Conservation (phyloP, 2,888 invertebrate species). For the Tetragnatha montana region DNA sequence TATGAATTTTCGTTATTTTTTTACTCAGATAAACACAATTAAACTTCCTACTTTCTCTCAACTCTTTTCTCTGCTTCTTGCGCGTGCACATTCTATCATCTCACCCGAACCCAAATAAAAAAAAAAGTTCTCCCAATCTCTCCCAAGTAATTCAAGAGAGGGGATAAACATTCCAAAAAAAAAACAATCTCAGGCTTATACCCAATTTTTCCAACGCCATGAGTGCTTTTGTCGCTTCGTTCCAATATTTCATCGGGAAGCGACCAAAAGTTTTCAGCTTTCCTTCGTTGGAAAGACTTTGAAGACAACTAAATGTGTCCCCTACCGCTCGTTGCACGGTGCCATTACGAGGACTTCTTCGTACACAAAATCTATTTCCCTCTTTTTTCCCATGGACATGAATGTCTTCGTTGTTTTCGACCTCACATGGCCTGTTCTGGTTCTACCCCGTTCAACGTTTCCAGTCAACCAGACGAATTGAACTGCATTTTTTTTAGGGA, state of each 20-base stretch:
- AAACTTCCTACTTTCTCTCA: too few species aligned
- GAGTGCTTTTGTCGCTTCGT: neutral
- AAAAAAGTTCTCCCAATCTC: neutral
- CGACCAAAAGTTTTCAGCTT: constrained; percentile 29
- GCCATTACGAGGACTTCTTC: constrained; percentile 20
- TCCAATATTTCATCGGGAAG: constrained; percentile 13
- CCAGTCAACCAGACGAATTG: neutral
- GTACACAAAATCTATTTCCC: constrained; percentile 1
- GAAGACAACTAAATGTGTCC: constrained; percentile 32
- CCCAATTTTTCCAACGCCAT: neutral
- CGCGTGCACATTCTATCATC: neutral
- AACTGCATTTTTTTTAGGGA: neutral
- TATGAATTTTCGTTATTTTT: too few species aligned
- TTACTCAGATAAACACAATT: too few species aligned
- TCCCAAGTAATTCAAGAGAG: neutral
- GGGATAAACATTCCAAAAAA: neutral
- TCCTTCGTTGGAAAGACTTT: neutral
- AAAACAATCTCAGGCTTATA: neutral
- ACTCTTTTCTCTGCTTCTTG: too few species aligned
- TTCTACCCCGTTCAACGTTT: neutral
- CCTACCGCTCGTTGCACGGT: constrained; percentile 20
- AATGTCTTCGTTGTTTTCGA: constrained; percentile 2
- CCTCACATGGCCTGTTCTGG: neutral
- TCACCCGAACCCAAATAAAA: neutral
- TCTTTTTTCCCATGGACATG: neutral